Evolutionary conservation across 2,888 invertebrate genomes (phyloP).

Genomic region (Odontocerum albicorne): DNA sequence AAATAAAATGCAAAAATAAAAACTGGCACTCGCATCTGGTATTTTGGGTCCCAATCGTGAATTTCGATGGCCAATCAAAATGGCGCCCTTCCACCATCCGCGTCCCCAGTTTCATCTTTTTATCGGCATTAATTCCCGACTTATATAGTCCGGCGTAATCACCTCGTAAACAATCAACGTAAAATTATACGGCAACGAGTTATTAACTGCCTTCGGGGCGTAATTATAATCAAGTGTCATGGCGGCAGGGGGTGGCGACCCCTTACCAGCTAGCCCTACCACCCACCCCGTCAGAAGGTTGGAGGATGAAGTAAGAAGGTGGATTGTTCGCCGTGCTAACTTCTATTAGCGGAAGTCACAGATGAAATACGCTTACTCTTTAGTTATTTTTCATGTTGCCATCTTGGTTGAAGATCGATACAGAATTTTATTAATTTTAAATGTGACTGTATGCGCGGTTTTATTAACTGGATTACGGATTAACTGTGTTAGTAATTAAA

Average conservation of each 20-base stretch:
- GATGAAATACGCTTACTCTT: too few relatives aligned
- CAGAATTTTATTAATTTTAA: too few relatives aligned
- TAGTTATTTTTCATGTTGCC: too few relatives aligned
- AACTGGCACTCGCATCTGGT: constrained; percentile 24
- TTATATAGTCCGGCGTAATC: constrained; percentile 34
- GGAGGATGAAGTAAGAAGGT: too few relatives aligned
- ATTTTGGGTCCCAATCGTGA: constrained; percentile 21
- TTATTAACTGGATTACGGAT: too few relatives aligned
- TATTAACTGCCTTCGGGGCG: constrained; percentile 33
- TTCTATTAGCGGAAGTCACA: too few relatives aligned
- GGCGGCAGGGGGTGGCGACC: background rate
- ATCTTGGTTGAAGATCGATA: too few relatives aligned
- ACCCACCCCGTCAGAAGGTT: background rate
- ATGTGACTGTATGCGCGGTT: too few relatives aligned
- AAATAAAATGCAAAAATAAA: background rate
- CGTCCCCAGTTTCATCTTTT: constrained; percentile 21
- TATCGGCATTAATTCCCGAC: constrained; percentile 29
- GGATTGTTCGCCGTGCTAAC: too few relatives aligned
- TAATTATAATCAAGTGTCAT: constrained; percentile 35
- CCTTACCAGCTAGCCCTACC: background rate
- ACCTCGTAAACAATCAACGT: constrained; percentile 37
- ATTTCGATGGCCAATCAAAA: constrained; percentile 26
- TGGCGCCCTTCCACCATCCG: constrained; percentile 7
- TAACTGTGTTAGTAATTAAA: too few relatives aligned
- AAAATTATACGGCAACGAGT: constrained; percentile 36